Conservation (phyloP, 2,113 vertebrate species). For the Muscicapa adusta region DNA sequence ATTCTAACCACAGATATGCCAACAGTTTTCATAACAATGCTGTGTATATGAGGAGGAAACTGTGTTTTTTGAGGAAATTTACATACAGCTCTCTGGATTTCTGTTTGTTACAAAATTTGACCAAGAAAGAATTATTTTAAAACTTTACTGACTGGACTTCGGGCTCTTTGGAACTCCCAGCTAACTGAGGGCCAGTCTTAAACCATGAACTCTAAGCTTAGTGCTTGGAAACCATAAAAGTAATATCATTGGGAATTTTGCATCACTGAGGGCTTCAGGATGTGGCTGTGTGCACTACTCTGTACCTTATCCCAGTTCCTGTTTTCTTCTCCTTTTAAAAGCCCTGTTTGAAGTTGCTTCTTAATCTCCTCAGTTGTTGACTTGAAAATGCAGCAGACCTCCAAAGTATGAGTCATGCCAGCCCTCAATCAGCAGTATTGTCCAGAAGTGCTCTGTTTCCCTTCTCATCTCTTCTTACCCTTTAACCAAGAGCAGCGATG, state of each 20-base stretch:
- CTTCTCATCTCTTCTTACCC: conserved; percentile 5
- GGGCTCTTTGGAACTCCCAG: background rate
- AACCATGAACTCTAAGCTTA: background rate
- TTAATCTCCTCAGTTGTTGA: conserved; percentile 1
- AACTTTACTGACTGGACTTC: background rate
- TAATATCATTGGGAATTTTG: background rate
- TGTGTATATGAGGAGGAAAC: background rate
- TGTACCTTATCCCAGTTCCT: background rate
- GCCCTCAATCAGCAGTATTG: conserved; percentile 30
- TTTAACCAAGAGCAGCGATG: conserved; percentile 15
- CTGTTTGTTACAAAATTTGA: background rate
- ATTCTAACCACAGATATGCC: background rate
- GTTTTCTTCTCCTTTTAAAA: conserved; percentile 29
- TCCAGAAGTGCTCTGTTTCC: conserved; percentile 32
- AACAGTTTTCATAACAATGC: background rate
- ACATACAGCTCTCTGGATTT: background rate
- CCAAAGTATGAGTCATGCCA: conserved; percentile 31
- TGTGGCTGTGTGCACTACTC: background rate
- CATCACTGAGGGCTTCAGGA: background rate
- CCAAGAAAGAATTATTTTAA: background rate
- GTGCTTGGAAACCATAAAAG: background rate
- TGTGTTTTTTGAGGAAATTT: background rate
- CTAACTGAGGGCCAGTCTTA: background rate
- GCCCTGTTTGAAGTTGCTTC: background rate
- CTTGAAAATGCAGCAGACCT: conserved; percentile 1